Base-by-base conservation (phyloP, 2,797 vertebrate genomes). In the Alosa sapidissima region DNA sequence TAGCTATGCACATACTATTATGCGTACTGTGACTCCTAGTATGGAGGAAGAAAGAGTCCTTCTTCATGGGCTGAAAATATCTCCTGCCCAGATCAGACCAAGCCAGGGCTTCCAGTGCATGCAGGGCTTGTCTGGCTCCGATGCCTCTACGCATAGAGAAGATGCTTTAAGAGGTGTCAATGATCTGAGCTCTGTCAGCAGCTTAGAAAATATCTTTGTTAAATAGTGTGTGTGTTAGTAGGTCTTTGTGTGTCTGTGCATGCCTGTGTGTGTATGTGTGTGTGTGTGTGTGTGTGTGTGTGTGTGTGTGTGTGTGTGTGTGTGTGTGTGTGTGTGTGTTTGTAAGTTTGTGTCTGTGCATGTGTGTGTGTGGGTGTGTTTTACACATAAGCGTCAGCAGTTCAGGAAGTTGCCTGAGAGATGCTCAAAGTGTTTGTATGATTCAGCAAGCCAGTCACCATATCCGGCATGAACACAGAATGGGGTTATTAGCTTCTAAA, bases 111-210 rank as follows among this genome's bases (percentile, higher is more conserved):
- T 13, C 2, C 13, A 13, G 11, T 52, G 51, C 51, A 11, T 49
- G 48, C 48, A 3, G 8, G 49, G 49, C 14, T 1, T 52, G 14
- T 65, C 51, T 72, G 65, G 62, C 85, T 85, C 51, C 87, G 78
- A 62, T 84, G 75, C 83, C 65, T 65, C 85, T 84, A 86, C 87
- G 85, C 87, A 85, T 88, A 87, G 87, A 84, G 82, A 88, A 88
- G 88, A 84, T 33, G 48, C 65, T 82, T 33, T 52, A 82, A 65
- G 49, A 82, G 81, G 75, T 65, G 84, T 82, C 75, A 48, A 62
- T 9, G 86, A 84, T 14, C 81, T 86, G 82, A 58, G 1, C 13
- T 55, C 13, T 55, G 54, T 55, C 21, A 28, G 28, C 28, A 28
- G 28, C 28, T 28, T 28, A 28, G 28, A 28, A 28, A 28, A 28